These are phyloP conservation scores for Tortricodes alternella DNA, from an alignment of 2,888 invertebrate genomes.

Conservation along the genomic window DNA sequence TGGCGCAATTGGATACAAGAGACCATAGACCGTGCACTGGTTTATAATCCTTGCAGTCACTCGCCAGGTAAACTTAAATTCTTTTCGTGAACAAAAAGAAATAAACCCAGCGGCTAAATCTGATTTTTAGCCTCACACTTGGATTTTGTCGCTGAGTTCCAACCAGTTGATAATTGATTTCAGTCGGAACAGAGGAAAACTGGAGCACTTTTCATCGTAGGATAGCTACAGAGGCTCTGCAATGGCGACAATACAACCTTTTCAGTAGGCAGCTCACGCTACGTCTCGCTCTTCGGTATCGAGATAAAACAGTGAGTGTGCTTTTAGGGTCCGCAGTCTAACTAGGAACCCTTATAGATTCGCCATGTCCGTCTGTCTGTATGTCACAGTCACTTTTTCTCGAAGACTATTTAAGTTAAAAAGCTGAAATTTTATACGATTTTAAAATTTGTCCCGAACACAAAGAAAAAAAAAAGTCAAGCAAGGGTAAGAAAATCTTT, in stretches of 20 bases:
- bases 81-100: no score
- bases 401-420: no score
- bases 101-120: no score
- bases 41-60: constrained; percentile 37
- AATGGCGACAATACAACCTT: constrained; percentile 71
- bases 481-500: no score
- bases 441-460: no score
- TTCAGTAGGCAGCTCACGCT: constrained; percentile 63
- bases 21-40: constrained; percentile 55
- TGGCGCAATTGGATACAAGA: constrained; percentile 75
- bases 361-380: no score
- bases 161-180: constrained; percentile 10
- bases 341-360: no score
- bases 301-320: constrained; percentile 56
- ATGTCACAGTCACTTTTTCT: no score
- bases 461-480: no score
- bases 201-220: constrained; percentile 60
- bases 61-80: constrained; percentile 39
- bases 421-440: no score
- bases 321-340: no score
- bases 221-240: constrained; percentile 59
- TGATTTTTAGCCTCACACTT: no score
- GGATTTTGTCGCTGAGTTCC: not conserved
- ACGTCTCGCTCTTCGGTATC: constrained; percentile 59
- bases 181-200: constrained; percentile 45